phyloP scores from a whole-genome alignment of 2,888 invertebrate genomes.

The Parapristionchus giblindavisi region DNA sequence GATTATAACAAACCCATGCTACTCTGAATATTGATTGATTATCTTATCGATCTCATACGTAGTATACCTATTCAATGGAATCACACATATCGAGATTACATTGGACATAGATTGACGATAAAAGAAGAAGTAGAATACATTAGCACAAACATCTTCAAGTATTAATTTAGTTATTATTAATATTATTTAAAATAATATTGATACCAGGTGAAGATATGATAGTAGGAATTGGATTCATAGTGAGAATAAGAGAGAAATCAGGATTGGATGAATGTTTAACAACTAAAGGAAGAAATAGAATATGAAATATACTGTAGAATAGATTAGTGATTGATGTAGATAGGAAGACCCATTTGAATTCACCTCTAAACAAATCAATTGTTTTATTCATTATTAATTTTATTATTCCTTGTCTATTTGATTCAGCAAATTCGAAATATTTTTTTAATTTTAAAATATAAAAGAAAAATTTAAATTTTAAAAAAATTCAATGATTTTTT shows the following conservation, averaged over 20 bases:
- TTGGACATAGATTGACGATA: conserved; percentile 24
- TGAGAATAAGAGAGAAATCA: not conserved
- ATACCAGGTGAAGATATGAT: not conserved
- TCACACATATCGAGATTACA: conserved; percentile 25
- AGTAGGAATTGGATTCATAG: conserved; percentile 2
- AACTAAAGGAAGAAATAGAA: conserved; percentile 2
- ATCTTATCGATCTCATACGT: not conserved
- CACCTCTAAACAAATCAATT: conserved; percentile 19
- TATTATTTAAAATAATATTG: not conserved
- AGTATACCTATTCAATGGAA: conserved; percentile 27
- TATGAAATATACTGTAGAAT: conserved; percentile 3
- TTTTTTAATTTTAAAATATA: no score
- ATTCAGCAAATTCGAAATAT: no score
- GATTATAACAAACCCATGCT: conserved; percentile 15
- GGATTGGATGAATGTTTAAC: conserved; percentile 5
- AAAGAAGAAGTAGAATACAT: conserved; percentile 18
- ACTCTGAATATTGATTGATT: not conserved
- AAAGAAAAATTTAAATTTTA: no score
- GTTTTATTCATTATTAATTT: no score
- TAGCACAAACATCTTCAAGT: conserved; percentile 5
- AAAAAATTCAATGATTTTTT: no score
- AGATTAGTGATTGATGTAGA: not conserved
- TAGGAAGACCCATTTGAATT: conserved; percentile 31
- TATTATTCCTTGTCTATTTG: no score
- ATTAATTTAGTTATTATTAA: not conserved